phyloP scores from a whole-genome alignment of 2,797 vertebrate genomes.

The Gymnodraco acuticeps region DNA sequence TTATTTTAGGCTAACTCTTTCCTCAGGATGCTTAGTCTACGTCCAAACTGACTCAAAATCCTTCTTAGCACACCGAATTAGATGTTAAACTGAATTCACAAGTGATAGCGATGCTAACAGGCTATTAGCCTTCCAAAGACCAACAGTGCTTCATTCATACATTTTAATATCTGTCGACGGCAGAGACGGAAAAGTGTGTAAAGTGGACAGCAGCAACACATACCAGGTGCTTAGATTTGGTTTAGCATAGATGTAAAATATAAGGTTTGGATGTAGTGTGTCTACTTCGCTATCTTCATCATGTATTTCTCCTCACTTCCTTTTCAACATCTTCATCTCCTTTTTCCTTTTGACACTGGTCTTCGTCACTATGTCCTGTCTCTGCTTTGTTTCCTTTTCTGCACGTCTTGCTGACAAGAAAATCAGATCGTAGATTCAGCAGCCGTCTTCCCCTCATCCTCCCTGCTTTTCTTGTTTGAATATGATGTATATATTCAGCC shows the following conservation, averaged over 20 bases:
- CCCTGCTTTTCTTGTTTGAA: constrained; percentile 42
- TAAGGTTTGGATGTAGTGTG: constrained; percentile 46
- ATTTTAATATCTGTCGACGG: constrained; percentile 52
- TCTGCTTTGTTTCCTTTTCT: constrained; percentile 46
- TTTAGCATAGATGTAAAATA: constrained; percentile 37
- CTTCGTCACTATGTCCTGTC: constrained; percentile 22
- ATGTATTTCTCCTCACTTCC: constrained; percentile 21
- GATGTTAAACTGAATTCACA: not conserved
- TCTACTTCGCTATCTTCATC: not conserved
- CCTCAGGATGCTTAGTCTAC: not conserved
- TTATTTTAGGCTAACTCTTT: not conserved
- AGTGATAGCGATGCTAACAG: constrained; percentile 10
- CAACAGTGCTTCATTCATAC: constrained; percentile 57
- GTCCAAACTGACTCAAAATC: not conserved
- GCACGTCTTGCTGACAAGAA: not conserved
- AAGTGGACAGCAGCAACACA: constrained; percentile 14
- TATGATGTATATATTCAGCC: constrained; percentile 46
- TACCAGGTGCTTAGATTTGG: constrained; percentile 27
- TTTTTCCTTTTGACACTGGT: constrained; percentile 15
- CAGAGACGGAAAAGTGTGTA: constrained; percentile 39
- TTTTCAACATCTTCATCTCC: not conserved
- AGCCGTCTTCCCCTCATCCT: constrained; percentile 11
- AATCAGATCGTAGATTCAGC: constrained; percentile 29
- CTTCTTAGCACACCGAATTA: not conserved
- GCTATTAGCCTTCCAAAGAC: not conserved